These are phyloP conservation scores for Sporophila hypoxantha DNA, from an alignment of 2,113 vertebrate genomes.

Conservation along the genomic window DNA sequence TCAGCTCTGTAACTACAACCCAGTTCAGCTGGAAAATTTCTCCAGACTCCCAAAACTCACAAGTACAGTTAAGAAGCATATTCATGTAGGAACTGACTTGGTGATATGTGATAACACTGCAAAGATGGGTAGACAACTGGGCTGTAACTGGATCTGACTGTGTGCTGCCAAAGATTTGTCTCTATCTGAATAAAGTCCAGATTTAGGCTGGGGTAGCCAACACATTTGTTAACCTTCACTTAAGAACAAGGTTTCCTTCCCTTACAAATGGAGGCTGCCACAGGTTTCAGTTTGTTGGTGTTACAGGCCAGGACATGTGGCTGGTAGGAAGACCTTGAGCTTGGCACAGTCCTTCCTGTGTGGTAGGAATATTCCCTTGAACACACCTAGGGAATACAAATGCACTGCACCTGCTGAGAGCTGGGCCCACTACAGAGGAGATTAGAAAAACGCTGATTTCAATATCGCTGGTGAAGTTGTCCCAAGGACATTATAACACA, in stretches of 20 bases:
- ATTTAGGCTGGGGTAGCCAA: not conserved
- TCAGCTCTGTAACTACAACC: not conserved
- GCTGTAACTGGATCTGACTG: conserved; percentile 23
- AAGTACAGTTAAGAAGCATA: not conserved
- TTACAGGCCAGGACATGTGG: not conserved
- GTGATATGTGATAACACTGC: conserved; percentile 44
- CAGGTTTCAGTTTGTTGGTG: not conserved
- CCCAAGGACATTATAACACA: not conserved
- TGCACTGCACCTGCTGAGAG: not conserved
- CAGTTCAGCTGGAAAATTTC: not conserved
- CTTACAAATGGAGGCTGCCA: not conserved
- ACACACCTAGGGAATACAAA: not conserved
- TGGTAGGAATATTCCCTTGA: not conserved
- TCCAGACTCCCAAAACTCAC: not conserved
- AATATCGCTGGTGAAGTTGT: not conserved
- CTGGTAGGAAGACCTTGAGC: not conserved
- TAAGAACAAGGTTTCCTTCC: not conserved
- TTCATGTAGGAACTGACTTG: not conserved
- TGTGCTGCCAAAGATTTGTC: conserved; percentile 8
- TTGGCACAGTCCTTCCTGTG: not conserved
- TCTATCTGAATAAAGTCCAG: not conserved
- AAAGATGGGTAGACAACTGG: conserved; percentile 37
- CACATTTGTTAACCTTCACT: conserved; percentile 6
- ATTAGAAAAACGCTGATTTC: not conserved
- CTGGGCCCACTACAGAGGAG: not conserved